Evolutionary conservation across 2,797 vertebrate genomes (phyloP), one percentile per base, ranked within the genome.

Genomic region (Trachops cirrhosus): DNA sequence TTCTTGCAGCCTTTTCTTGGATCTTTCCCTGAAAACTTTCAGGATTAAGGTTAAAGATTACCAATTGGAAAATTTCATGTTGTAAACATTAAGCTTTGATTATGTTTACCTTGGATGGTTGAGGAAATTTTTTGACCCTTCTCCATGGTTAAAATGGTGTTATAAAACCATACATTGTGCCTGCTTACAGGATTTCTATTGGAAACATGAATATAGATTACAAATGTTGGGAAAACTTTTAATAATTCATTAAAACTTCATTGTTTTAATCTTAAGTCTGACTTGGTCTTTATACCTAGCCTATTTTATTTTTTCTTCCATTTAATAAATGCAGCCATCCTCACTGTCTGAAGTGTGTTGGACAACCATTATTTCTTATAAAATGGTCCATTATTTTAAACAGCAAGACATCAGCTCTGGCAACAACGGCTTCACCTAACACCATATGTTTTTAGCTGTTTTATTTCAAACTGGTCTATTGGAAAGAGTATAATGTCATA

Each of bases 381-480:
- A 2, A 11, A 41, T 67, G 52, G 41, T 39, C 32, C 18, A 64
- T 14, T 48, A 18, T 93, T 95, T 95, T 46, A 18, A 90, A 87
- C 37, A 39, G 32, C 54, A 50, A 77, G 0, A 41, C 44, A 64
- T 22, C 32, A 24, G 6, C 29, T 79, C 50, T 87, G 59, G 0
- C 34, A 95, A 26, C 29, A 22, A 11, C 37, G 59, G 39, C 41
- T 44, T 41, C 3, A 18, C 70, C 22, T 44, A 32, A 71, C 74
- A 32, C 50, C 46, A 80, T 94, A 48, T 91, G 29, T 86, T 94
- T 94, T 96, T 22, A 50, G 48, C 82, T 37, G 3, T 80, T 97
- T 96, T 86, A 32, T 94, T 97, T 97, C 50, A 90, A 48, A 93
- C 19, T 86, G 12, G 24, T 92, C 96, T 97, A 5, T 71, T 97